Percentiles rank a stretch among this genome's conserved stretches.
phyloP scores from a whole-genome alignment of 2,797 vertebrate genomes.

The Australoheros facetus region DNA sequence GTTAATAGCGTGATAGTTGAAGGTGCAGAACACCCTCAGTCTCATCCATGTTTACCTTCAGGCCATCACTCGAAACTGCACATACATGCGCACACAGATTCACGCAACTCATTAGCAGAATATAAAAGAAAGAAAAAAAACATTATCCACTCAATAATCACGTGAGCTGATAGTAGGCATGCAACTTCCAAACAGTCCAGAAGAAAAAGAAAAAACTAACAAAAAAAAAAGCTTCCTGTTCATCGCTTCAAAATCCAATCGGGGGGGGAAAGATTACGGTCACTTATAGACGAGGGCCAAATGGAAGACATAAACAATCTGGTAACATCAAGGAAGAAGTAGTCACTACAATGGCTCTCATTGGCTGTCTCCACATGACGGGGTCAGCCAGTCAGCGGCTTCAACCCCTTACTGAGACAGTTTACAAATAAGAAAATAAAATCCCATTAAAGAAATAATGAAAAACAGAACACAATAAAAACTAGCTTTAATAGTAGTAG shows the following conservation, averaged over 20 bases:
- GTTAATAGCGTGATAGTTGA: conserved; percentile 32
- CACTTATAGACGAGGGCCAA: conserved; percentile 44
- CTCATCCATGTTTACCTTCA: neutral
- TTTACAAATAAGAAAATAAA: conserved; percentile 56
- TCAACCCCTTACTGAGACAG: conserved; percentile 46
- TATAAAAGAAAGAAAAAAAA: conserved; percentile 53
- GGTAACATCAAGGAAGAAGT: conserved; percentile 64
- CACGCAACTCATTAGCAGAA: conserved; percentile 23
- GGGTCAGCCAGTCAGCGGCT: conserved; percentile 47
- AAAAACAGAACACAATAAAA: conserved; percentile 54
- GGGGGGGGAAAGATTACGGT: conserved; percentile 10
- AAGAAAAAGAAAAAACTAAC: neutral
- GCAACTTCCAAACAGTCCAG: conserved; percentile 58
- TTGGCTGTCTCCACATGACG: conserved; percentile 41
- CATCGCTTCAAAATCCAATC: conserved; percentile 20
- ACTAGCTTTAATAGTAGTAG: conserved; percentile 64
- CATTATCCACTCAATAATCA: conserved; percentile 43
- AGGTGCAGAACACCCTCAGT: conserved; percentile 10
- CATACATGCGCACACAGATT: neutral
- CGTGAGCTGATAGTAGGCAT: conserved; percentile 59
- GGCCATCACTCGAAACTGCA: conserved; percentile 3
- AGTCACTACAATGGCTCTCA: conserved; percentile 50
- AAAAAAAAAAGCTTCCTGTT: conserved; percentile 13
- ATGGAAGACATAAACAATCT: conserved; percentile 78
- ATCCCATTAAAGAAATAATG: conserved; percentile 9